Evolutionary conservation across 2,113 vertebrate species (phyloP), one percentile per base, ranked within the genome.

Genomic region (Isichthys henryi): DNA sequence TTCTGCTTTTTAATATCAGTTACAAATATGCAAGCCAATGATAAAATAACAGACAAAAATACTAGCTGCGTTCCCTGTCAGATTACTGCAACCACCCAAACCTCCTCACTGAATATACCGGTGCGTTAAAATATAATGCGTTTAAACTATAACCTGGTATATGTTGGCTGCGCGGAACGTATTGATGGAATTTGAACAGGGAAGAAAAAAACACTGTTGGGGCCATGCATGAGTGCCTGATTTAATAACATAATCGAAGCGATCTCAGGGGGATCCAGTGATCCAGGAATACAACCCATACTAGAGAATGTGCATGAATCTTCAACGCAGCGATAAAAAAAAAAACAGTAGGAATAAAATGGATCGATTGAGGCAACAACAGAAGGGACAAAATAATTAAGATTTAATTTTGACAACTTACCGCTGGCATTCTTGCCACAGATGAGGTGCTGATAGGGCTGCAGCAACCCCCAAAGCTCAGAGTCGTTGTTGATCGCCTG

Each of bases 381-480:
- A 46, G 45, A 7, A 45, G 77, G 19, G 77, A 43, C 31, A 45
- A 82, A 45, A 84, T 46, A 23, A 84, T 21, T 23, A 84, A 45
- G 45, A 45, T 46, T 84, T 48, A n/a, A 23, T 39, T 45, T 17
- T 21, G 23, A 10, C 21, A 92, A 97, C 98, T 98, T 94, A 98
- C 98, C 98, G 92, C 95, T 97, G 88, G 97, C 97, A 90, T 97
- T 98, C 93, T 98, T 98, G 86, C 97, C 98, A 92, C 98, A 98
- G 93, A 97, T 96, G 91, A 99, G 97, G 91, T 99, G 97, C 90
- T 98, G 97, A 94, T 96, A 97, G 45, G 95, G 95, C 92, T 98
- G 97, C 92, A 98, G 94, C 82, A 97, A 95, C 17, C 98, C 98
- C 97, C 97, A 98, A 1, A 99, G 94, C 95, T 99, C 98, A 0